phyloP scores from a whole-genome alignment of 2,113 vertebrate species.

The Channa maculata region DNA sequence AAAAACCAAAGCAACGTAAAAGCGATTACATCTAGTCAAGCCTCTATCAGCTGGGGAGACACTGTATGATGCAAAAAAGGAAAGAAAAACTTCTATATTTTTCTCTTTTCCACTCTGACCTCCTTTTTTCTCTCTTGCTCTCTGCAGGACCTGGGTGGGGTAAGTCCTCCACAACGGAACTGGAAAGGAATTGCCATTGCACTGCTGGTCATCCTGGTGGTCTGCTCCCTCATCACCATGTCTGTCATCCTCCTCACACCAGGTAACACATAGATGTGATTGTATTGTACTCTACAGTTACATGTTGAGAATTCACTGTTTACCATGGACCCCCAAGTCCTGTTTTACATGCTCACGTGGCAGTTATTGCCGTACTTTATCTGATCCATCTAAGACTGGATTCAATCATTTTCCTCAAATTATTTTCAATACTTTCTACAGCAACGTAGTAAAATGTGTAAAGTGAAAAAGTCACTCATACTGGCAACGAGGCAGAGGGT shows the following conservation, averaged over 20 bases:
- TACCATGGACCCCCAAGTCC: no score
- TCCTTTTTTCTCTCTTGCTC: constrained; percentile 46
- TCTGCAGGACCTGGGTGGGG: constrained; percentile 93
- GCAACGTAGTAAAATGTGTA: no score
- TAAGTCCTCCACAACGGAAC: constrained; percentile 95
- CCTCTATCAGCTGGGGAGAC: not conserved
- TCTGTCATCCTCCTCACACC: constrained; percentile 98
- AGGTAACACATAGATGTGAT: constrained; percentile 81
- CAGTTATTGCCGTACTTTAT: no score
- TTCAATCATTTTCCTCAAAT: no score
- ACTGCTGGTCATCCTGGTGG: constrained; percentile 96
- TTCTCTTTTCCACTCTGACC: constrained; percentile 1
- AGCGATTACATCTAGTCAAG: not conserved
- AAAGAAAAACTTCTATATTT: not conserved
- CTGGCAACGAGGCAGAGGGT: no score
- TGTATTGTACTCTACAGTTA: not conserved
- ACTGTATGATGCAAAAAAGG: no score
- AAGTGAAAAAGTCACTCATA: no score
- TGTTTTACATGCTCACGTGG: no score
- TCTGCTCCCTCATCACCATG: constrained; percentile 98
- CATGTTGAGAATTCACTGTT: no score
- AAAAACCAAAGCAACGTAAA: not conserved
- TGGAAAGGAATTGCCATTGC: constrained; percentile 99
- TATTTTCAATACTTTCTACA: no score
- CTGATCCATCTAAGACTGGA: no score